Conservation (phyloP, 2,113 vertebrate species). For the Aramus guarauna region DNA sequence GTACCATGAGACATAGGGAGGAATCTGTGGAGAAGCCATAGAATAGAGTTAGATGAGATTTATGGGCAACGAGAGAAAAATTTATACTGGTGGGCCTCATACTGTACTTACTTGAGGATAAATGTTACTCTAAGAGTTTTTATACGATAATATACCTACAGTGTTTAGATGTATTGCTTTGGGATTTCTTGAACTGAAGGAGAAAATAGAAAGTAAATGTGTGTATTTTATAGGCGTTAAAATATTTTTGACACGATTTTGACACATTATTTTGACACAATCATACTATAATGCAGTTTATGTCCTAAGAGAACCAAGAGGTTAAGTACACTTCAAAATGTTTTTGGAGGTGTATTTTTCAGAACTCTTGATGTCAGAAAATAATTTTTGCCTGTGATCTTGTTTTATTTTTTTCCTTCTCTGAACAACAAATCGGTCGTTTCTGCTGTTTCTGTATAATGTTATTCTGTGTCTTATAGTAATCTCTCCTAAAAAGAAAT, state of each 20-base stretch:
- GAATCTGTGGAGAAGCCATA: background rate
- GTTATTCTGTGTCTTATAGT: background rate
- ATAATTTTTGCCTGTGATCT: background rate
- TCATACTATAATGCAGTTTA: background rate
- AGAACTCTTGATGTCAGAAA: background rate
- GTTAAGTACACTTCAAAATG: background rate
- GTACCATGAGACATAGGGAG: background rate
- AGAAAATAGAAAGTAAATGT: conserved; percentile 17
- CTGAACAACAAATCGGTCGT: background rate
- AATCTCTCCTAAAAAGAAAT: background rate
- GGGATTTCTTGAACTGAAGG: background rate
- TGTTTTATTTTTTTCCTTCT: background rate
- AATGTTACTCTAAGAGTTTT: background rate
- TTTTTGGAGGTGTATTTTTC: background rate
- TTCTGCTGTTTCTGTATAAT: background rate
- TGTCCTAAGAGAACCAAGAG: background rate
- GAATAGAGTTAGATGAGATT: background rate
- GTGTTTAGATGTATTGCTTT: background rate
- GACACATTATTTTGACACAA: background rate
- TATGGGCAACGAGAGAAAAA: background rate
- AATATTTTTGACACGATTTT: background rate
- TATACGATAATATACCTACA: background rate
- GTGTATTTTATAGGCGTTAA: too few species aligned
- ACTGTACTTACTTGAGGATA: background rate
- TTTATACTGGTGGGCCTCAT: background rate